Conservation (phyloP, 2,113 vertebrate species). For the Tretioscincus oriximinensis region DNA sequence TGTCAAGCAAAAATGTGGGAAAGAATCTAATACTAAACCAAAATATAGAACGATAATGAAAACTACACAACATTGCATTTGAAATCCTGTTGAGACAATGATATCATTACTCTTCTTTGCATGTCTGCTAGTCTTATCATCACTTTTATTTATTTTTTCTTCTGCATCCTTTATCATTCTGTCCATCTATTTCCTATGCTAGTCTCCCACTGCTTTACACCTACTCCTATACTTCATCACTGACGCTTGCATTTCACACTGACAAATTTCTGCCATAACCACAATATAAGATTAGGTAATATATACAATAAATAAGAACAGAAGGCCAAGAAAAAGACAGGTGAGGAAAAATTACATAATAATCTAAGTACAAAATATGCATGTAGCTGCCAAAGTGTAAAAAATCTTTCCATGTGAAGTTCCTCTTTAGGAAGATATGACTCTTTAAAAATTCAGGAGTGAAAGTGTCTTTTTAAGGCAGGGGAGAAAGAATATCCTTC, state of each 20-base stretch:
- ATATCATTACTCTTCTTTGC: not conserved
- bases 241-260: not conserved
- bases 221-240: not conserved
- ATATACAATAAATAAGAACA: not conserved
- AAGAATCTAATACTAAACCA: not conserved
- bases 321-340: not conserved
- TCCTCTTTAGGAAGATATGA: not conserved
- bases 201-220: not conserved
- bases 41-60: not conserved
- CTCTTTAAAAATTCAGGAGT: not conserved
- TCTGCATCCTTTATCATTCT: not conserved
- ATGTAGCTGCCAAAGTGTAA: not conserved
- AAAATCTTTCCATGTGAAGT: not conserved
- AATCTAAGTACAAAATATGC: not conserved
- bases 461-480: not conserved
- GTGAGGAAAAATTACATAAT: not conserved
- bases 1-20: not conserved
- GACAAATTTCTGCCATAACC: not conserved
- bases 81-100: not conserved
- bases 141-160: not conserved
- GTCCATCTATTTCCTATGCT: not conserved
- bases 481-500: too few species aligned
- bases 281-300: not conserved
- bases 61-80: not conserved
- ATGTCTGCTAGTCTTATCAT: not conserved